A percentile compares a stretch with the other conserved stretches of the same genome.
Conservation (phyloP, 2,797 vertebrate species). For the Muscicapa striata region DNA sequence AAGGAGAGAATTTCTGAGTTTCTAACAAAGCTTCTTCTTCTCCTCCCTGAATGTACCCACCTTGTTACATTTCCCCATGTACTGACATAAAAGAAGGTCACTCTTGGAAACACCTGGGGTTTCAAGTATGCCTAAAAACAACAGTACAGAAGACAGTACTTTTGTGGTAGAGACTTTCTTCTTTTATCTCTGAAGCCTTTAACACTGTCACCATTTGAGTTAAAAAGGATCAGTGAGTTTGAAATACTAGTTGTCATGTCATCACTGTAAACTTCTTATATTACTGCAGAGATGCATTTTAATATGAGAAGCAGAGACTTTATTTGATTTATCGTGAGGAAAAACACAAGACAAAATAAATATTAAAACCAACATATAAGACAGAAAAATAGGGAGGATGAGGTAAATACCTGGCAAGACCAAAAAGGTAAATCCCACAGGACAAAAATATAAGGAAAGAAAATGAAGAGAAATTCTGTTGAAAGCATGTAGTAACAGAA, state of each 20-base stretch:
- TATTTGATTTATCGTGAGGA: neutral
- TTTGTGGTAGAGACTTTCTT: neutral
- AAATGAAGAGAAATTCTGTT: neutral
- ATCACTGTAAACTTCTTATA: neutral
- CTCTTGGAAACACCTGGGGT: neutral
- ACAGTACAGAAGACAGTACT: neutral
- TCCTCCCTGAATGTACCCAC: neutral
- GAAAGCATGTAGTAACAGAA: neutral
- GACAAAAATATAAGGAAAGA: neutral
- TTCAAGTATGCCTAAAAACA: neutral
- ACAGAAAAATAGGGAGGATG: neutral
- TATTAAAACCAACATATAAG: neutral
- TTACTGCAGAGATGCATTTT: neutral
- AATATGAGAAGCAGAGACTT: neutral
- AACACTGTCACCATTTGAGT: neutral
- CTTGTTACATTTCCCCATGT: neutral
- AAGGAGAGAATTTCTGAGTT: neutral
- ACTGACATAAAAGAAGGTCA: neutral
- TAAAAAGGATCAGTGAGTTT: neutral
- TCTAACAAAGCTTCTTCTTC: neutral
- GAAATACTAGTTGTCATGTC: neutral
- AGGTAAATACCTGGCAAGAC: neutral
- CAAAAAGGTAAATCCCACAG: neutral
- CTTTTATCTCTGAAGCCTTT: neutral
- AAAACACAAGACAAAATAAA: slow-evolving; percentile 33